Evolutionary conservation across 2,113 vertebrate species (phyloP).

Genomic region (Mastomys natalensis): DNA sequence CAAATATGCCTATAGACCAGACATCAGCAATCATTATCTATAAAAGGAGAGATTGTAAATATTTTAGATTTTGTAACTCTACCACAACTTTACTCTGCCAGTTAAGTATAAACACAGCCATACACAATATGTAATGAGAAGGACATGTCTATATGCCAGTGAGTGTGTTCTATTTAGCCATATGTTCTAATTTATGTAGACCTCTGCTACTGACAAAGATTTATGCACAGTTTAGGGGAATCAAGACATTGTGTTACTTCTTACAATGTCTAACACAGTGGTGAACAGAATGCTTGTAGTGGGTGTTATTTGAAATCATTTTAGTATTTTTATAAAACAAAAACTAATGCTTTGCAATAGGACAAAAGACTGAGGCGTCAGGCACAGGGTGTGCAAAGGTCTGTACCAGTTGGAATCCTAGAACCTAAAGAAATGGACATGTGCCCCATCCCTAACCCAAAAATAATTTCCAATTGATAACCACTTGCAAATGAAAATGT

Average conservation of each 20-base stretch:
- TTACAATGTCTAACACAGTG: not conserved
- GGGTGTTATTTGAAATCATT: slow-evolving; percentile 38
- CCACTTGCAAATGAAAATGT: not conserved
- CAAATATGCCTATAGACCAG: not conserved
- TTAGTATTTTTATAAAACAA: not conserved
- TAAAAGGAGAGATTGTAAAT: not conserved
- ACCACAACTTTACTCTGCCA: not conserved
- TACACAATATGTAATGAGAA: not conserved
- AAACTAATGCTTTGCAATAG: not conserved
- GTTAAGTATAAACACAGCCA: slow-evolving; percentile 17
- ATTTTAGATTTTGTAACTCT: slow-evolving; percentile 49
- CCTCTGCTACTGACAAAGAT: not conserved
- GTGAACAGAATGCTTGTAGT: not conserved
- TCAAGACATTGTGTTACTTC: not conserved
- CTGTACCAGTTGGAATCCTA: not conserved
- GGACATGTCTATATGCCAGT: not conserved
- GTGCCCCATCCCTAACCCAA: not conserved
- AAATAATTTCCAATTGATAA: not conserved
- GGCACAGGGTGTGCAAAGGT: not conserved
- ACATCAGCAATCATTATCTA: slow-evolving; percentile 3
- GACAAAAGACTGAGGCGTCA: not conserved
- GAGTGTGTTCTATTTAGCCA: not conserved
- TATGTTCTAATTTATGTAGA: not conserved
- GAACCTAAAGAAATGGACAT: not conserved
- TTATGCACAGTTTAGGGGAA: slow-evolving; percentile 7